Conservation (phyloP, 1,140 invertebrate species). For the Mamestra configurata region DNA sequence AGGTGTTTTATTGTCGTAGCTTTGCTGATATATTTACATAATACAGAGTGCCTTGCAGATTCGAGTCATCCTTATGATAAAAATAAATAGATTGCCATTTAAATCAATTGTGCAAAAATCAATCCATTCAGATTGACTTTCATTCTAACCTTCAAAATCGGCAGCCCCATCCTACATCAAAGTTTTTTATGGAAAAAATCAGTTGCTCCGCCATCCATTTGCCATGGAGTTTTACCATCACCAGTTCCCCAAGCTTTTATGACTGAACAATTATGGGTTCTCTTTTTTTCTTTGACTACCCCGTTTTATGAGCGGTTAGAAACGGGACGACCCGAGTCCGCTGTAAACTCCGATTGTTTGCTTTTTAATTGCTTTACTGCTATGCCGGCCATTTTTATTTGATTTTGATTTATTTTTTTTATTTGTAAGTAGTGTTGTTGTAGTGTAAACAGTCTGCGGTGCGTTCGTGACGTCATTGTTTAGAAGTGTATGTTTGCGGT, state of each 20-base stretch:
- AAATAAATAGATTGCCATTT: too few relatives aligned
- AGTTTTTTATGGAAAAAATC: background rate
- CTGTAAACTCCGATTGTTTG: conserved; percentile 80
- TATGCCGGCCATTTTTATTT: conserved; percentile 63
- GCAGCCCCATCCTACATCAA: background rate
- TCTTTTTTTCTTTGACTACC: conserved; percentile 67
- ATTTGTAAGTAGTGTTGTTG: conserved; percentile 16
- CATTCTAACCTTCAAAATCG: background rate
- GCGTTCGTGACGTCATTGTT: background rate
- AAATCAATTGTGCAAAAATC: too few relatives aligned
- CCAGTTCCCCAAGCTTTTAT: conserved; percentile 62
- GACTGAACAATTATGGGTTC: conserved; percentile 75
- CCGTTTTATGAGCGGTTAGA: conserved; percentile 71
- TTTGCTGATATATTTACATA: too few relatives aligned
- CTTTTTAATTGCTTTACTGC: conserved; percentile 77
- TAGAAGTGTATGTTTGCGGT: background rate
- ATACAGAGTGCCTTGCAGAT: too few relatives aligned
- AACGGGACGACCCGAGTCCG: conserved; percentile 66
- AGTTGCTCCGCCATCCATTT: conserved; percentile 5
- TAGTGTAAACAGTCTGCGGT: background rate
- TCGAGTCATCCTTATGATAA: too few relatives aligned
- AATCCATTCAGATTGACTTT: background rate
- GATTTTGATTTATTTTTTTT: conserved; percentile 48
- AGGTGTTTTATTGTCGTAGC: too few relatives aligned
- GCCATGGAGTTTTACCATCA: conserved; percentile 17